Base-by-base conservation (phyloP, 2,113 vertebrate genomes). In the Spheniscus mendiculus region DNA sequence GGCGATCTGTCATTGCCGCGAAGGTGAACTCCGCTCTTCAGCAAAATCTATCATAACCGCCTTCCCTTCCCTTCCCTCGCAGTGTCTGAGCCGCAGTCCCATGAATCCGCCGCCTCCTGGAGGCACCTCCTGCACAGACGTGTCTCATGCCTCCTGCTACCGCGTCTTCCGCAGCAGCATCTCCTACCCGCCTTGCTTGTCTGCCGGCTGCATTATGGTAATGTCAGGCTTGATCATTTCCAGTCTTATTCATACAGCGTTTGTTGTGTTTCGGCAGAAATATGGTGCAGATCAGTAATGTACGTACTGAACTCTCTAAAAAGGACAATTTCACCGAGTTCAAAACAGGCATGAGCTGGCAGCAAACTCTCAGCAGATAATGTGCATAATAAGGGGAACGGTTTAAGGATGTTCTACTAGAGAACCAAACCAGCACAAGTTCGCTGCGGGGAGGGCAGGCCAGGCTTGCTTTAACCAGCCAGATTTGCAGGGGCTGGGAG, bases 151-250 rank as follows among this genome's bases (percentile, higher is more conserved):
- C 7, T 5, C 78, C 30, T 18, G 7, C 69, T 10, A 9, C 63
- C 3, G 0, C 23, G 2, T 23, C 76, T 77, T 45, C 61, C 4
- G 19, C 44, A 2, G 76, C 89, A 90, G 83, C 49, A 0, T 32
- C 83, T 56, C 70, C 62, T 30, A 17, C 81, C 83, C 5, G 1
- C 55, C 65, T 12, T 20, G 40, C 76, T 63, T 20, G 42, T 25
- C 89, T 95, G 89, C 76, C 1, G 0, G 6, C 19, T 79, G 65
- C 70, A 5, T 22, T 6, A 9, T 21, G 59, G 22, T 59, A 22
- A 83, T 18, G 22, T 47, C 84, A 82, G n/a, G 7, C 36, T 71
- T 58, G 12, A 72, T 78, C 84, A 53, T 55, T 66, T 49, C 78
- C 82, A 44, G 15, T 7, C 66, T 83, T 69, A 82, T 10, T 87